phyloP scores from a whole-genome alignment of 2,113 vertebrate species.

The Indicator maculatus region DNA sequence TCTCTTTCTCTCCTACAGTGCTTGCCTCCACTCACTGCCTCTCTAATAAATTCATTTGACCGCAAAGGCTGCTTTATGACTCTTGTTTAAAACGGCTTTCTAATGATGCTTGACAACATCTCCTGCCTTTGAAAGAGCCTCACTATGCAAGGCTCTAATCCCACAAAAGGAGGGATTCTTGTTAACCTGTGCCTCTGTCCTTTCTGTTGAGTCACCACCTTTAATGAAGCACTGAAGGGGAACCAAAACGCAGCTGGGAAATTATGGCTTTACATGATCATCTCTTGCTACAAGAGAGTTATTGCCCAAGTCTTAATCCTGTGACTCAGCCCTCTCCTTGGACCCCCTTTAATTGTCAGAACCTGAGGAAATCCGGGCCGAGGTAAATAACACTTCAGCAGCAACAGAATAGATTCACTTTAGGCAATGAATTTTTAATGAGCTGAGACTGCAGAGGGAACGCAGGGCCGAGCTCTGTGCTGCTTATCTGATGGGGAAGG shows the following conservation, averaged over 20 bases:
- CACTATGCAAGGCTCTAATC: slow-evolving; percentile 58
- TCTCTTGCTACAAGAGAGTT: slow-evolving; percentile 60
- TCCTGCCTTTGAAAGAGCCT: slow-evolving; percentile 58
- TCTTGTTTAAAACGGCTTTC: slow-evolving; percentile 67
- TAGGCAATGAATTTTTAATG: slow-evolving; percentile 77
- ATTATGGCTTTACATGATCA: slow-evolving; percentile 68
- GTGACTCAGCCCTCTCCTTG: slow-evolving; percentile 63
- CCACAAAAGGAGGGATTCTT: slow-evolving; percentile 68
- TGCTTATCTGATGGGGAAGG: slow-evolving; percentile 77
- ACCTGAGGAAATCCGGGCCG: slow-evolving; percentile 59
- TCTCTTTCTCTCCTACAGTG: slow-evolving; percentile 50
- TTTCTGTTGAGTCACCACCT: slow-evolving; percentile 67
- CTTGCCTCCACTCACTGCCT: slow-evolving; percentile 41
- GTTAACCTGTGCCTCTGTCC: slow-evolving; percentile 62
- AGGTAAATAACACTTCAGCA: slow-evolving; percentile 59
- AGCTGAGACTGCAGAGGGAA: slow-evolving; percentile 60
- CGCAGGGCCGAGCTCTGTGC: slow-evolving; percentile 49
- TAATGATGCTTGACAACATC: slow-evolving; percentile 72
- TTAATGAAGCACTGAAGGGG: slow-evolving; percentile 74
- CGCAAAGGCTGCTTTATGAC: slow-evolving; percentile 63
- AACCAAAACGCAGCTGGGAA: slow-evolving; percentile 60
- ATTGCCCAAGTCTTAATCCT: slow-evolving; percentile 60
- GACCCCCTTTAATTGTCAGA: slow-evolving; percentile 74
- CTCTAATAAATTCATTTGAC: slow-evolving; percentile 66
- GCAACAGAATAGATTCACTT: slow-evolving; percentile 54